Base-by-base conservation (phyloP, 1,140 invertebrate genomes). In the Pomacea maculata region DNA sequence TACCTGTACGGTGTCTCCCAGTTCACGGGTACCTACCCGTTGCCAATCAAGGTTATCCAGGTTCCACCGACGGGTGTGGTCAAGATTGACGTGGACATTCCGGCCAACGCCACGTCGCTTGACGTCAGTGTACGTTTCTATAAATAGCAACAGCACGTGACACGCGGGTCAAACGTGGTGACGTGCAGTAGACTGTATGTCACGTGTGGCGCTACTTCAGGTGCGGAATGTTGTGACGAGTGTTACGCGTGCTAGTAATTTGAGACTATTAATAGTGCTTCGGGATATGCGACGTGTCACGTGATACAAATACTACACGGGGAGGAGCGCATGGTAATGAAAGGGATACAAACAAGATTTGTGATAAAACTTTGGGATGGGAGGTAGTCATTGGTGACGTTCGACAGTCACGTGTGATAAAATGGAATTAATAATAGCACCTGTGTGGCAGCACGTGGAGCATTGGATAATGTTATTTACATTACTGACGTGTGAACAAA, bases 11-110 rank as follows among this genome's bases (percentile, higher is more conserved):
- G 77, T 1, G 67, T 70, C 8, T 10, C 10, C 14, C 54, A 68
- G 6, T 78, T 78, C 77, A 29, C 65, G 11, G 77, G 77, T 14
- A 71, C 77, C 65, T 78, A 78, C 65, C 65, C 77, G 8, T 67
- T 78, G 52, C 77, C 77, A 45, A 34, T 54, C 45, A 65, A 52
- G 15, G 34, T 57, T 5, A 21, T 78, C 6, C 15, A 68, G 34
- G 65, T 78, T 29, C 67, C 77, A 11, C 34, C 76, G 0, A 57
- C 64, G 1, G 77, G 77, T 11, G 52, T 78, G 65, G 67, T 78
- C 65, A 70, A 78, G 67, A 70, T 78, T 17, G 77, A 78, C 67
- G n/a, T 78, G 34, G 64, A 68, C 45, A 78, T 78, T 34, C 77
- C 77, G 8, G 34, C 77, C 65, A 78, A 78, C 67, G 77, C 77